Evolutionary conservation across 2,888 invertebrate genomes (phyloP).

Genomic region (Mythimna impura): DNA sequence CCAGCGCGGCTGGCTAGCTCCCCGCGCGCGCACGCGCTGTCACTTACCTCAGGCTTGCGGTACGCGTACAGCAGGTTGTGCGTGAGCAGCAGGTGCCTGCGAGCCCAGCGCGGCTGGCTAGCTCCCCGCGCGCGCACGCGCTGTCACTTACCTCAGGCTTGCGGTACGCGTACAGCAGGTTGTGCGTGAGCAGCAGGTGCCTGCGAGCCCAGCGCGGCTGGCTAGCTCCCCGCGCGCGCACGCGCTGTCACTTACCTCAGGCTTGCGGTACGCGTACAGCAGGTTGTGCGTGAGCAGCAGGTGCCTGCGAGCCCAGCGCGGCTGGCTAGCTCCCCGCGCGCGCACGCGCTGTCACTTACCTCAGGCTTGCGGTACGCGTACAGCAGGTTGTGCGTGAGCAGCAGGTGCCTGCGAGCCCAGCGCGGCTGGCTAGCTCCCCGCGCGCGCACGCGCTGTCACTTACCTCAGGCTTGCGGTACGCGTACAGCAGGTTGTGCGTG

Average conservation of each 20-base stretch:
- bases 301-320: constrained; percentile 71
- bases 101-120: background rate
- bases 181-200: constrained; percentile 80
- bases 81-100: constrained; percentile 78
- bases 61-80: constrained; percentile 73
- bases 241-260: background rate
- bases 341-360: constrained; percentile 16
- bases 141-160: constrained; percentile 5
- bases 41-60: constrained; percentile 35
- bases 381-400: constrained; percentile 81
- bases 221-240: background rate
- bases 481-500: constrained; percentile 33
- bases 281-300: constrained; percentile 16
- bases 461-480: constrained; percentile 16
- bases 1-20: constrained; percentile 46
- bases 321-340: background rate
- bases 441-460: background rate
- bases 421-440: constrained; percentile 61
- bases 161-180: constrained; percentile 68
- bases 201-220: constrained; percentile 41
- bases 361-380: constrained; percentile 78
- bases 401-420: constrained; percentile 80
- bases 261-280: constrained; percentile 16
- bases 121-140: background rate
- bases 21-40: background rate